Evolutionary conservation across 2,113 vertebrate genomes (phyloP).

Genomic region (Vimba vimba): DNA sequence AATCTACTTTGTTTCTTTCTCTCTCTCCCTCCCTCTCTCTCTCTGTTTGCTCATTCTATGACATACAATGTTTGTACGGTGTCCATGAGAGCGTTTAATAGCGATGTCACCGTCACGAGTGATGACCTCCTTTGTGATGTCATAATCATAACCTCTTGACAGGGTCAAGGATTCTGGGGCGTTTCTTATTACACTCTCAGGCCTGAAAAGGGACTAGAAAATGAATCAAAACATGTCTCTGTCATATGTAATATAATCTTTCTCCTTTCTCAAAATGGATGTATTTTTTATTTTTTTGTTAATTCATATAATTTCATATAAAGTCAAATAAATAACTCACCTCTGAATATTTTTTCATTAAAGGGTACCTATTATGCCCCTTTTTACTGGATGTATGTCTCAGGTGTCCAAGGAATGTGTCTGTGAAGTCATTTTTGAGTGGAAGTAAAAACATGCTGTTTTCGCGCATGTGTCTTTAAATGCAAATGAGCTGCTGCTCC

Average conservation of each 20-base stretch:
- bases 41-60: not conserved
- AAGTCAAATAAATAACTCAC: not conserved
- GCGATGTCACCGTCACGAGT: constrained; percentile 13
- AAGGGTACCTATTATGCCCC: not conserved
- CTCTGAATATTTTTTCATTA: not conserved
- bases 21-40: not conserved
- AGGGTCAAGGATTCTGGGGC: constrained; percentile 19
- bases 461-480: too few species aligned
- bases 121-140: constrained; percentile 40
- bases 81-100: constrained; percentile 31
- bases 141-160: constrained; percentile 34
- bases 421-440: too few species aligned
- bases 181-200: constrained; percentile 12
- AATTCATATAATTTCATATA: not conserved
- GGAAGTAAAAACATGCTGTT: too few species aligned
- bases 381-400: not conserved
- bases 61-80: constrained; percentile 22
- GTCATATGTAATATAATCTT: not conserved
- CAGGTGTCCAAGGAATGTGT: too few species aligned
- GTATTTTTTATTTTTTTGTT: not conserved
- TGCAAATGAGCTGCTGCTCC: too few species aligned
- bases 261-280: not conserved
- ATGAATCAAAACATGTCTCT: not conserved
- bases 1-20: not conserved
- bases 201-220: not conserved